Percentiles rank a stretch among this genome's conserved stretches.
phyloP scores from a whole-genome alignment of 2,888 invertebrate species.

The Mechanitis mazaeus region DNA sequence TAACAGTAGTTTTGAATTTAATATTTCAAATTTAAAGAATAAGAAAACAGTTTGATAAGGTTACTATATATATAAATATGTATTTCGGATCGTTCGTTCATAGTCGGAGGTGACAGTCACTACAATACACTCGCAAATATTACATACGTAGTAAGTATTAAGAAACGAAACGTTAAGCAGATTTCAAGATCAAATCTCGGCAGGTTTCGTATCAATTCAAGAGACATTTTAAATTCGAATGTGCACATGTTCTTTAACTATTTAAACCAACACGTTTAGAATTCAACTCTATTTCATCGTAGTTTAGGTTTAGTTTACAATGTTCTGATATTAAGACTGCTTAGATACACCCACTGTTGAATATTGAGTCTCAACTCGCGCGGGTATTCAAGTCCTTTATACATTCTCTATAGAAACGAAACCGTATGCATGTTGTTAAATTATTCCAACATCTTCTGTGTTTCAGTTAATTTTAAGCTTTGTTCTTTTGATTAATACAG shows the following conservation, averaged over 20 bases:
- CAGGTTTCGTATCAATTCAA: constrained; percentile 14
- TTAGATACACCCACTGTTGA: constrained; percentile 40
- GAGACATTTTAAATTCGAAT: constrained; percentile 33
- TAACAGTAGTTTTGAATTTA: too few relatives aligned
- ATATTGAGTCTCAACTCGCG: constrained; percentile 50
- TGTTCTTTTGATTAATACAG: neutral
- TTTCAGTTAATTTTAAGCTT: constrained; percentile 1
- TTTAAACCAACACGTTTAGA: constrained; percentile 26
- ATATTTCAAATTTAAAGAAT: too few relatives aligned
- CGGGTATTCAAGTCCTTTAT: constrained; percentile 37
- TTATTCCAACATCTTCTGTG: neutral
- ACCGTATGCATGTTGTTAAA: constrained; percentile 7
- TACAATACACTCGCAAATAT: neutral
- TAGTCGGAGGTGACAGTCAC: too few relatives aligned
- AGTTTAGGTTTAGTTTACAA: constrained; percentile 31
- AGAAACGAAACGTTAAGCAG: constrained; percentile 8
- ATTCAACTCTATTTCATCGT: constrained; percentile 15
- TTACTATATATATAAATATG: too few relatives aligned
- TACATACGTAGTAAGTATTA: constrained; percentile 1
- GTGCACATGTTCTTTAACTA: constrained; percentile 36
- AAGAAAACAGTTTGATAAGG: neutral
- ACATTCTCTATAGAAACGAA: constrained; percentile 15
- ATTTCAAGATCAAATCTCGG: constrained; percentile 16
- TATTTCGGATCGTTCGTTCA: too few relatives aligned
- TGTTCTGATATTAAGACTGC: constrained; percentile 14